A percentile compares a stretch with the other conserved stretches of the same genome.
Evolutionary conservation across 2,113 vertebrate genomes (phyloP).

Genomic region (Cnemophilus loriae): DNA sequence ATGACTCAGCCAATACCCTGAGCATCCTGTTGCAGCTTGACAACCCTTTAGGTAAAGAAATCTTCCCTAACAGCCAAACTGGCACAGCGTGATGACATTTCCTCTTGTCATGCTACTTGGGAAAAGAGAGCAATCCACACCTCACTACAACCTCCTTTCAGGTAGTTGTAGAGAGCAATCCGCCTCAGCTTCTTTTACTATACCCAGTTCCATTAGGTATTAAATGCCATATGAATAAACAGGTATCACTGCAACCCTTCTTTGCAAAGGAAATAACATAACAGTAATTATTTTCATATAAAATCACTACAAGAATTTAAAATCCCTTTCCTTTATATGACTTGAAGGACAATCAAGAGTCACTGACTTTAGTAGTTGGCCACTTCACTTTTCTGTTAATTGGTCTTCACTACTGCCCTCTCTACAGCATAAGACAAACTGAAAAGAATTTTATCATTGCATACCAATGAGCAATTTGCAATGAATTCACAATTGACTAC

Average conservation of each 20-base stretch:
- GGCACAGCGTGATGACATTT: not conserved
- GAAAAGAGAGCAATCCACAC: not conserved
- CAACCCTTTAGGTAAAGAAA: accelerated
- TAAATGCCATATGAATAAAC: not conserved
- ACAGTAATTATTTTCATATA: not conserved
- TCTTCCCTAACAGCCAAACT: not conserved
- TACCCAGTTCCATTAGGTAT: not conserved
- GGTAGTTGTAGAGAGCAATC: not conserved
- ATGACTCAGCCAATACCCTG: not conserved
- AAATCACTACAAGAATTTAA: not conserved
- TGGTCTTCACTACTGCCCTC: not conserved
- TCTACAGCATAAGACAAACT: not conserved
- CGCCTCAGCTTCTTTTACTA: not conserved
- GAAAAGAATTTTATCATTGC: not conserved
- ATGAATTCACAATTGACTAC: not conserved
- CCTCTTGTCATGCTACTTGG: not conserved
- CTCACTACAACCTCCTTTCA: not conserved
- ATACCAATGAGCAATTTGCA: not conserved
- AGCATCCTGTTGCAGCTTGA: not conserved
- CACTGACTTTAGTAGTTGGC: not conserved
- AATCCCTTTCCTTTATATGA: not conserved
- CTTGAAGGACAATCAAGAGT: not conserved
- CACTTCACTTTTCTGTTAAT: not conserved
- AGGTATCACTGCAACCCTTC: not conserved
- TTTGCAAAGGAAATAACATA: not conserved